Evolutionary conservation across 2,113 vertebrate genomes (phyloP), one percentile per base, ranked within the genome.

Genomic region (Lagenorhynchus albirostris): DNA sequence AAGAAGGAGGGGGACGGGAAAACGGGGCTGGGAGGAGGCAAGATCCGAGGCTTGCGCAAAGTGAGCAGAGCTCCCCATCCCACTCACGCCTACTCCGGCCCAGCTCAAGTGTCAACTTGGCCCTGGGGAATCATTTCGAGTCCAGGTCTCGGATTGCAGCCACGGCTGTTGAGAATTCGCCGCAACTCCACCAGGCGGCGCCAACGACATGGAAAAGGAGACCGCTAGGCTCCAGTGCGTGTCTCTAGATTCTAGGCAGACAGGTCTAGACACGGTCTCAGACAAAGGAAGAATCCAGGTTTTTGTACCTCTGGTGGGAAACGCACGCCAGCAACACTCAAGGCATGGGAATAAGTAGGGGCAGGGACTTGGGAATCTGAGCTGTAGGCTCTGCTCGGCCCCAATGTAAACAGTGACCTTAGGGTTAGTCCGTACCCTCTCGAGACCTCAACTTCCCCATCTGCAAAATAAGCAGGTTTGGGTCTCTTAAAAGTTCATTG

Each of bases 161-260:
- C 3, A 14, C 33, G 7, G 38, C 95, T 81, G 53, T 41, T 76
- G 84, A 53, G 23, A 77, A 82, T 85, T 82, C 71, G 1, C 31
- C n/a, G 2, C 9, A n/a, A 13, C 2, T 84, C 97, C 98, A 96
- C 92, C 41, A 97, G 98, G 98, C 65, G 97, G 98, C 98, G 94
- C 95, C 96, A 94, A 94, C 25, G 58, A 89, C 97, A 38, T 47
- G 65, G 80, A 81, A 96, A 97, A 92, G 18, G 23, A 53, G 58
- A 38, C 26, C 7, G 1, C 50, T 4, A 4, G 71, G 29, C 41
- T 50, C 12, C 50, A 1, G 31, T 14, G 11, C 36, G 17, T 23
- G 67, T 68, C 50, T 81, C 21, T 2, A 11, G 60, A 65, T 71
- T 87, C 88, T 83, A 60, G n/a, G 12, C 5, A 83, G 23, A 38